Evolutionary conservation across 2,797 vertebrate species (phyloP), one percentile per base, ranked within the genome.

Genomic region (Rhinophrynus dorsalis): DNA sequence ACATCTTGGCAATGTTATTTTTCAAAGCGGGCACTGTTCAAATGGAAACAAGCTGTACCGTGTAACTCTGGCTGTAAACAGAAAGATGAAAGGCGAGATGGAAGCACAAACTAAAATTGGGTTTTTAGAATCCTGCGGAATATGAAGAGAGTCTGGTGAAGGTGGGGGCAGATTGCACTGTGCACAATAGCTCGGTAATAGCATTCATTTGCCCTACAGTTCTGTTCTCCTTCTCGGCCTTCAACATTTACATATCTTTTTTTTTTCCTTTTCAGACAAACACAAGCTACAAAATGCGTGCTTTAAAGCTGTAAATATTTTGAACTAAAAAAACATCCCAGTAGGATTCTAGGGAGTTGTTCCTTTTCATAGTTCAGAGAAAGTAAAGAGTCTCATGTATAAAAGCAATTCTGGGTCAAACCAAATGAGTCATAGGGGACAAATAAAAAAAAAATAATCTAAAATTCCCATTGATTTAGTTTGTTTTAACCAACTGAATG

Each of bases 11-110:
- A 54, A 52, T 66, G 59, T 67, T 73, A 73, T 66, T 72, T 67
- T 67, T 72, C 63, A 63, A 72, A 76, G 74, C 27, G 23, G 44
- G 50, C 45, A 21, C 48, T 55, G 61, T 45, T 75, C 51, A 37
- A 58, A 68, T 67, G 58, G 50, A 71, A 75, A 51, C 42, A 58
- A 67, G 56, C 40, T 44, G 66, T 60, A 60, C 67, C 23, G 27
- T 52, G 45, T 58, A 52, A 63, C 27, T 17, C 23, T 26, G 27
- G 20, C 57, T 74, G 72, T 57, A 69, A 68, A 64, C 48, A 24
- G 58, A 50, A 68, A 68, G 60, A 75, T 65, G 67, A 71, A 67
- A 71, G 50, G 27, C 40, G 29, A 62, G 35, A 56, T 58, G 35
- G 42, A 66, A 67, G 58, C 23, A 29, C 42, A 37, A 33, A 17